These are phyloP conservation scores for Tineola bisselliella DNA, from an alignment of 2,888 invertebrate genomes.

Conservation along the genomic window DNA sequence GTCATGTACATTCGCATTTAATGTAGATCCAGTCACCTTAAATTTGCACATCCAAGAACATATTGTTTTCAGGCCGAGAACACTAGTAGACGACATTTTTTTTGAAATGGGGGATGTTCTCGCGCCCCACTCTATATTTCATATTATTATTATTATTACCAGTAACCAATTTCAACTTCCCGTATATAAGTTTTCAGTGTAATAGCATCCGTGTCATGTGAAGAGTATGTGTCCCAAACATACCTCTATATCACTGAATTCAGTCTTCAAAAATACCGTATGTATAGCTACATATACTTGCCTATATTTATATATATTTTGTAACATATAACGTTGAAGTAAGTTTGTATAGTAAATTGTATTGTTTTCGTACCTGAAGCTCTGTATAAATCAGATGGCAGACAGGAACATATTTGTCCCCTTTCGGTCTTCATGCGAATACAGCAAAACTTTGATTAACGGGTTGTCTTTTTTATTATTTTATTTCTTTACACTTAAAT, in stretches of 20 bases:
- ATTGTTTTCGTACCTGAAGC: conserved; percentile 1
- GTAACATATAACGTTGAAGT: neutral
- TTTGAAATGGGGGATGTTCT: too few species aligned
- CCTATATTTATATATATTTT: neutral
- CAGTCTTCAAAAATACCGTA: neutral
- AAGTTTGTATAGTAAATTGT: neutral
- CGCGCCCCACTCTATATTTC: too few species aligned
- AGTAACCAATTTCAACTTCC: too few species aligned
- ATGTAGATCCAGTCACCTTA: too few species aligned
- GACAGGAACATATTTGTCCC: conserved; percentile 23
- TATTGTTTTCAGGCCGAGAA: too few species aligned
- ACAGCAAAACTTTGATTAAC: neutral
- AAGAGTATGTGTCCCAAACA: neutral
- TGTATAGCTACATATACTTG: neutral
- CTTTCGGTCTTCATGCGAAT: conserved; percentile 4
- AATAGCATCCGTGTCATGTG: neutral
- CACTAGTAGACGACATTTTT: too few species aligned
- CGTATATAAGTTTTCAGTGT: neutral
- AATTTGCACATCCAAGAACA: too few species aligned
- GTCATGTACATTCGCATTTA: too few species aligned
- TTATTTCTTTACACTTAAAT: too few species aligned
- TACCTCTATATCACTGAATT: neutral
- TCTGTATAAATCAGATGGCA: conserved; percentile 20
- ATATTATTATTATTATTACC: too few species aligned
- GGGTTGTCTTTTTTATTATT: too few species aligned